Conservation (phyloP, 2,888 invertebrate species). For the Micoletzkya japonica region DNA sequence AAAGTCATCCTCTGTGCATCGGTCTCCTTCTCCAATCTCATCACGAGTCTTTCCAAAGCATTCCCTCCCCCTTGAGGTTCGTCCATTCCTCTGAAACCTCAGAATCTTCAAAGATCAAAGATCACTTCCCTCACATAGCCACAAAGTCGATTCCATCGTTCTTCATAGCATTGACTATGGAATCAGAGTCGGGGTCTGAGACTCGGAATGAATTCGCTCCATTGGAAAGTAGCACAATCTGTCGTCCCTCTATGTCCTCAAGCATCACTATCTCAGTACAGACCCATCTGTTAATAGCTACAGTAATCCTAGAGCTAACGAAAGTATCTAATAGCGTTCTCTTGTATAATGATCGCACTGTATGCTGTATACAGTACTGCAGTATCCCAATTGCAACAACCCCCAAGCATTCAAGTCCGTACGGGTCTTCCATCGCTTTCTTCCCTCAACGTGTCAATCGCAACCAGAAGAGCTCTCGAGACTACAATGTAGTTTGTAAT, state of each 20-base stretch:
- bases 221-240: conserved; percentile 22
- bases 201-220: conserved; percentile 8
- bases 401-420: not conserved
- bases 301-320: too few relatives aligned
- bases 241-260: conserved; percentile 26
- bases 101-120: not conserved
- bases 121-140: conserved; percentile 3
- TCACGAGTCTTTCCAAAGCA: conserved; percentile 4
- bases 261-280: not conserved
- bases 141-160: conserved; percentile 19
- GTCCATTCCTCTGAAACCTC: not conserved
- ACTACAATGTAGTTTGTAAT: conserved; percentile 17
- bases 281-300: not conserved
- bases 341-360: not conserved
- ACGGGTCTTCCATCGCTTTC: conserved; percentile 11
- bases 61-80: not conserved
- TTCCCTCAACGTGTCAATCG: not conserved
- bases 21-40: conserved; percentile 11
- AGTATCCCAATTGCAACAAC: not conserved
- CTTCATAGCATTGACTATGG: conserved; percentile 6
- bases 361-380: not conserved
- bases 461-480: conserved; percentile 1
- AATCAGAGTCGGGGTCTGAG: not conserved
- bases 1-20: conserved; percentile 20
- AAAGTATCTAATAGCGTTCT: too few relatives aligned